These are phyloP conservation scores for Pagetopsis macropterus DNA, from an alignment of 2,797 vertebrate genomes.

Conservation along the genomic window DNA sequence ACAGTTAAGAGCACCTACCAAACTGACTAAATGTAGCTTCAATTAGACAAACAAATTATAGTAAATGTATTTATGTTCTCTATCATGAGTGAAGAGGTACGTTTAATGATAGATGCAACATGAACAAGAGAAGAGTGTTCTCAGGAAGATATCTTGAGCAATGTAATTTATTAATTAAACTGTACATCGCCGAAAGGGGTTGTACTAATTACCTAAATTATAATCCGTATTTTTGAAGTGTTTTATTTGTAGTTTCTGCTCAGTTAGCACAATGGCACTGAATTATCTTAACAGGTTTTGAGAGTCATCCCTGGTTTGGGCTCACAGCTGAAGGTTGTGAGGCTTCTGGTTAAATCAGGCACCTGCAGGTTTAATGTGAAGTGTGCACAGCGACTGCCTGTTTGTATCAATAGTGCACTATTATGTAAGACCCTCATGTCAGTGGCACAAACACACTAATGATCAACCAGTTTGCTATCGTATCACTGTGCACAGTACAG, in stretches of 20 bases:
- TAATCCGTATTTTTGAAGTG: constrained; percentile 18
- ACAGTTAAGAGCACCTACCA: constrained; percentile 23
- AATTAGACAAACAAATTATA: not conserved
- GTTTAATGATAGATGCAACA: constrained; percentile 10
- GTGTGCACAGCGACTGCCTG: constrained; percentile 24
- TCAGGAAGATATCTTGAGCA: constrained; percentile 51
- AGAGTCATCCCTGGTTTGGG: constrained; percentile 20
- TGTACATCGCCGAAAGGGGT: not conserved
- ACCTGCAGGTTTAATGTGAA: constrained; percentile 33
- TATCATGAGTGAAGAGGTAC: constrained; percentile 3
- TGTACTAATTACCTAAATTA: constrained; percentile 41
- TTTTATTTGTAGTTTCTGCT: constrained; percentile 8
- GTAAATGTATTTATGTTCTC: not conserved
- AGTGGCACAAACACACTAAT: constrained; percentile 48
- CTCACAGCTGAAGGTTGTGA: constrained; percentile 15
- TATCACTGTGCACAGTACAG: constrained; percentile 25
- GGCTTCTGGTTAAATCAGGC: constrained; percentile 38
- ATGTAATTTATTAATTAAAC: constrained; percentile 38
- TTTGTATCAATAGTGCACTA: constrained; percentile 12
- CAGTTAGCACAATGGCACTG: constrained; percentile 9
- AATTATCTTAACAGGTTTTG: not conserved
- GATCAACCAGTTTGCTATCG: constrained; percentile 53
- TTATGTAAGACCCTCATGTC: constrained; percentile 44
- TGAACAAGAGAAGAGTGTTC: constrained; percentile 19
- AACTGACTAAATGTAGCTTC: not conserved